Evolutionary conservation across 2,888 invertebrate species (phyloP).

Genomic region (Hemithea aestivaria): DNA sequence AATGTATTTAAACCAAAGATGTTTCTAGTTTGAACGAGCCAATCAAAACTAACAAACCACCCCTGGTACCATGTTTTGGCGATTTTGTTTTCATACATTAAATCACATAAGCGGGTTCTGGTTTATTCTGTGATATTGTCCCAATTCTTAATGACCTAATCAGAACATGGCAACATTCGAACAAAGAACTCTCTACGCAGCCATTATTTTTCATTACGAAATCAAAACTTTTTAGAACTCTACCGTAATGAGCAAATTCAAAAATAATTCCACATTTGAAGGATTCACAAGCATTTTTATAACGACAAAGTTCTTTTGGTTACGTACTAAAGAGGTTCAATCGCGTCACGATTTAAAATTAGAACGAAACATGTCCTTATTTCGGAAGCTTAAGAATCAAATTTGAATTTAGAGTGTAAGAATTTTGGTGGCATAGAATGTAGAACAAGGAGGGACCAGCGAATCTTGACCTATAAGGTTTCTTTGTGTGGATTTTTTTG

Average conservation of each 20-base stretch:
- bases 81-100: too few relatives aligned
- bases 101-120: too few relatives aligned
- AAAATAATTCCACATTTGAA: too few relatives aligned
- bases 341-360: constrained; percentile 17
- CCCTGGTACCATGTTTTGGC: too few relatives aligned
- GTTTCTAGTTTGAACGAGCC: too few relatives aligned
- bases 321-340: constrained; percentile 17
- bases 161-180: constrained; percentile 13
- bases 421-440: constrained; percentile 44
- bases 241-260: too few relatives aligned
- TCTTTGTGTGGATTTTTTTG: constrained; percentile 56
- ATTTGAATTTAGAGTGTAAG: constrained; percentile 49
- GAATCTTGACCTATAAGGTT: constrained; percentile 39
- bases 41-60: too few relatives aligned
- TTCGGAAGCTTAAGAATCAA: constrained; percentile 39
- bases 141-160: constrained; percentile 25
- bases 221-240: constrained; percentile 48
- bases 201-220: constrained; percentile 42
- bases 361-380: constrained; percentile 27
- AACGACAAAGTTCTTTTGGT: constrained; percentile 2
- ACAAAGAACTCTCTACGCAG: constrained; percentile 28
- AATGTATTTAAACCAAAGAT: too few relatives aligned
- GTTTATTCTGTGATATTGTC: background rate
- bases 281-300: too few relatives aligned
- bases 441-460: constrained; percentile 45